These are phyloP conservation scores for Pseudomyrmex cubaensis DNA, from an alignment of 1,140 invertebrate species.

Conservation along the genomic window DNA sequence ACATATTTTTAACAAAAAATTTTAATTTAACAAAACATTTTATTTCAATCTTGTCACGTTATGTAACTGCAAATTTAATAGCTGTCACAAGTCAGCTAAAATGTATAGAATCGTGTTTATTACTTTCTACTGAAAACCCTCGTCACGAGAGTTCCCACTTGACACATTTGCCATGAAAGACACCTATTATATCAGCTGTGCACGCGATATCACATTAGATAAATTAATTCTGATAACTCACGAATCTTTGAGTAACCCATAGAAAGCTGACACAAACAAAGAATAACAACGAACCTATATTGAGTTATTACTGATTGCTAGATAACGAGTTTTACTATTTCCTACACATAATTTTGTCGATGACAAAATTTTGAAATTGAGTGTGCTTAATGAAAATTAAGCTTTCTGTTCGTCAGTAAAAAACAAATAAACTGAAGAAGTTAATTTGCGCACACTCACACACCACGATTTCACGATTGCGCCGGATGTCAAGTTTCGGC, in stretches of 20 bases:
- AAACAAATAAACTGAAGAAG: not conserved
- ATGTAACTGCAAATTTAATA: too few species aligned
- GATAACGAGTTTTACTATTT: constrained; percentile 35
- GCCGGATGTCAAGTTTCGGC: constrained; percentile 24
- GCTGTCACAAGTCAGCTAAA: too few species aligned
- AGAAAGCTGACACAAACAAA: constrained; percentile 14
- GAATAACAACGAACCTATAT: not conserved
- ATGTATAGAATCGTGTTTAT: not conserved
- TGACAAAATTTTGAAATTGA: not conserved
- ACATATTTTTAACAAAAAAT: not conserved
- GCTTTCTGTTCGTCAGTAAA: not conserved
- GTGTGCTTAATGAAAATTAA: not conserved
- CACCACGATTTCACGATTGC: not conserved
- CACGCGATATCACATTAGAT: constrained; percentile 46
- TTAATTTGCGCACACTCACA: not conserved
- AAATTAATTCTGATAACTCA: constrained; percentile 54
- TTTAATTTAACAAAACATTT: not conserved
- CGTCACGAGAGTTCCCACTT: not conserved
- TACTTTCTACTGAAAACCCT: not conserved
- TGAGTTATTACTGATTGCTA: not conserved
- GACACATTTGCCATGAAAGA: constrained; percentile 12
- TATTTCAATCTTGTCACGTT: too few species aligned
- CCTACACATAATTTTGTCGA: not conserved
- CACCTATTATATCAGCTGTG: not conserved
- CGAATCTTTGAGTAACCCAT: constrained; percentile 27